Evolutionary conservation across 2,113 vertebrate genomes (phyloP), one percentile per base, ranked within the genome.

Genomic region (Notothenia rossii): DNA sequence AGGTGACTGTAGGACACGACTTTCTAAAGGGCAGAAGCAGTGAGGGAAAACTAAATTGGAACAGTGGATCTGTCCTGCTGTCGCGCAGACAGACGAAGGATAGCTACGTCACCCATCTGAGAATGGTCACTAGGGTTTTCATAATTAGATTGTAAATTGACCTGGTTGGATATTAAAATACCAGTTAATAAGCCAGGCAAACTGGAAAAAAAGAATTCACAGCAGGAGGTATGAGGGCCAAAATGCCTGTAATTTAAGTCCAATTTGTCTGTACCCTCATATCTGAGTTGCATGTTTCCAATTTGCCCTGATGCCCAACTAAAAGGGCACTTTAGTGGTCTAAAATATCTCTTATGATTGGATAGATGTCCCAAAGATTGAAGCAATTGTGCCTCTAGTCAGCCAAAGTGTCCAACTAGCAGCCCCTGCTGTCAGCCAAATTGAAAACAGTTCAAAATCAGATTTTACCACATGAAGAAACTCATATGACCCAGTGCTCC

Each of bases 1-100:
- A 56, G 77, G 59, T 71, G 80, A 72, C 69, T 0, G 2, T 3
- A 76, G 67, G 77, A 84, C 45, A 59, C 71, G 69, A 73, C 60
- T 60, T 68, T 56, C 6, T 50, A 46, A 67, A 63, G 53, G 64
- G 25, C 50, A 46, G 20, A 46, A 40, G 29, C 66, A 20, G 29
- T 22, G 1, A 25, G 17, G 29, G 20, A 53, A 54, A 36, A 13
- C 49, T 71, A 75, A 86, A 81, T 55, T 25, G 48, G 48, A 51
- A 15, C 22, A 22, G n/a, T 17, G 50, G 60, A 55, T 29, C 10
- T 12, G 46, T 15, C 60, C 43, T 1, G 51, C 43, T 25, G 61
- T 68, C 6, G 45, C 1, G 20, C 33, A 33, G 33, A 1, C 60
- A 62, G 63, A 63, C 9, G 8, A 70, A 50, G 65, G 60, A 75